A percentile compares a stretch with the other conserved stretches of the same genome.
phyloP scores from a whole-genome alignment of 2,113 vertebrate species.

The Triplophysa rosa region DNA sequence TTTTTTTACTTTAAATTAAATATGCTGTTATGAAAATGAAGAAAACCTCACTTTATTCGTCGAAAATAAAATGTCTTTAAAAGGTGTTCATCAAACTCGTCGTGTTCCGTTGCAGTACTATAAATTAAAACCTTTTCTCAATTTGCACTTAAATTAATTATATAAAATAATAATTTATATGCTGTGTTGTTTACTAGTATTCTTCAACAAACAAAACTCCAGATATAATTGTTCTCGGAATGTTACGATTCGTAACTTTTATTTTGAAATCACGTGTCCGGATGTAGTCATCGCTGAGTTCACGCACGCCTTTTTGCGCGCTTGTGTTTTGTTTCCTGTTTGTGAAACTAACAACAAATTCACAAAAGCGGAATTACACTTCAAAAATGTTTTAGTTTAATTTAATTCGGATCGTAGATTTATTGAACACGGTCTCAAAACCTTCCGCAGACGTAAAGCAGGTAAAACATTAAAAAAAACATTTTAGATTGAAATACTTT shows the following conservation, averaged over 20 bases:
- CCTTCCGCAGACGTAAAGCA: background rate
- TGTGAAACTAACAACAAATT: background rate
- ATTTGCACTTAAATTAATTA: too few species aligned
- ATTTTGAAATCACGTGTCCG: background rate
- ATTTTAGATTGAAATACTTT: too few species aligned
- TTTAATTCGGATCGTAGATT: background rate
- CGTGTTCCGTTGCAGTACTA: too few species aligned
- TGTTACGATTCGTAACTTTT: background rate
- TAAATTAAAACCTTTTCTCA: too few species aligned
- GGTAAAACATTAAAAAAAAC: slow-evolving; percentile 3
- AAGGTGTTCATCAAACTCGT: too few species aligned
- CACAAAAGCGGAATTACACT: background rate
- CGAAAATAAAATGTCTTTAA: background rate
- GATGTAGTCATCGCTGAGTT: slow-evolving; percentile 1
- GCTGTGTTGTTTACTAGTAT: too few species aligned
- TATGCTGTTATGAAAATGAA: too few species aligned
- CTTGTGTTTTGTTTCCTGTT: slow-evolving; percentile 40
- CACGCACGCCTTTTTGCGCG: background rate
- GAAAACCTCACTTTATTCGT: too few species aligned
- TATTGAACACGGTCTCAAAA: slow-evolving; percentile 51
- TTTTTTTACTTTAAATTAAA: too few species aligned
- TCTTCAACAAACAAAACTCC: background rate
- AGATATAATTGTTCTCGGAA: background rate
- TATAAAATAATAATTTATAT: too few species aligned
- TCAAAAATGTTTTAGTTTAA: slow-evolving; percentile 50